A percentile compares a stretch with the other conserved stretches of the same genome.
These are phyloP conservation scores for Dendrocincla tyrannina DNA, from an alignment of 2,797 vertebrate species.

Conservation along the genomic window DNA sequence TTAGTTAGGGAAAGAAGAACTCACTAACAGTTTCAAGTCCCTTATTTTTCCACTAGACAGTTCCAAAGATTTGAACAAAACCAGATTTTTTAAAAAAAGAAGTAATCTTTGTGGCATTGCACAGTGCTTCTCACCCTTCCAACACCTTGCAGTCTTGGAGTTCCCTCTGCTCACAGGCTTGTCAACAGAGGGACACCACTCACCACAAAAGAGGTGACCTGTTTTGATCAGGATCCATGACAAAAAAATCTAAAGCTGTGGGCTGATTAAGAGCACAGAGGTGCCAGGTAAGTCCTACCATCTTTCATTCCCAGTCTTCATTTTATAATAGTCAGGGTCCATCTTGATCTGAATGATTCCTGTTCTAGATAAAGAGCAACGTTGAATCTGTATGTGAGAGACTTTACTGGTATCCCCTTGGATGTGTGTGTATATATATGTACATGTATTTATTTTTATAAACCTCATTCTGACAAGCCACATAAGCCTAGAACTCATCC, in stretches of 20 bases:
- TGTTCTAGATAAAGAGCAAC: neutral
- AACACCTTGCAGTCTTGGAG: neutral
- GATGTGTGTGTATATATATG: neutral
- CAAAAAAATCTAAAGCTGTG: neutral
- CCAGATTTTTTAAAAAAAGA: neutral
- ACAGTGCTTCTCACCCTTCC: neutral
- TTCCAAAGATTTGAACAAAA: slow-evolving; percentile 6
- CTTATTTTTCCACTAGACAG: neutral
- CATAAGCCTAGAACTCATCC: neutral
- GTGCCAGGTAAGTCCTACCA: neutral
- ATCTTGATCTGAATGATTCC: neutral
- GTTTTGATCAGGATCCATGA: neutral
- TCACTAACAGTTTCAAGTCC: neutral
- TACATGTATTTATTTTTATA: neutral
- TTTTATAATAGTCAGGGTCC: neutral
- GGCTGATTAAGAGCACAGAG: neutral
- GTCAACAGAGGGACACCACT: neutral
- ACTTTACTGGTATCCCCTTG: neutral
- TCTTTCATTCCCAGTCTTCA: neutral
- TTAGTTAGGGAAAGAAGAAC: neutral
- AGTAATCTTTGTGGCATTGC: neutral
- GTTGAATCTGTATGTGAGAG: neutral
- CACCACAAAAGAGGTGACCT: neutral
- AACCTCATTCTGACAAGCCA: neutral
- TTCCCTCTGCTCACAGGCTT: neutral